phyloP scores from a whole-genome alignment of 1,140 invertebrate species.

The Homalodisca vitripennis region DNA sequence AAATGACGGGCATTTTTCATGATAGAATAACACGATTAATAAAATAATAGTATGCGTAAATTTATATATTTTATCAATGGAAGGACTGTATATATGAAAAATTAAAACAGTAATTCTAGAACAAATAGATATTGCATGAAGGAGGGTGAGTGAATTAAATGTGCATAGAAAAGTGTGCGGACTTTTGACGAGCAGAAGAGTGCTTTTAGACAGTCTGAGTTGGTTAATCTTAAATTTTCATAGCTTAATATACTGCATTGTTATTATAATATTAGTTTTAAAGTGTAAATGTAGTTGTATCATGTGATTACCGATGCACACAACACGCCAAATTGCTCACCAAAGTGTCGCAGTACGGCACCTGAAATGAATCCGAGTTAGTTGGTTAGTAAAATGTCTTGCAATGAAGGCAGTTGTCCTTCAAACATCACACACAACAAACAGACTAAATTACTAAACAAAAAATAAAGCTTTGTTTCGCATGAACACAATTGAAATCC shows the following conservation, averaged over 20 bases:
- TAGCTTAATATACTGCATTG: slow-evolving; percentile 20
- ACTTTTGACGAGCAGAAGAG: slow-evolving; percentile 17
- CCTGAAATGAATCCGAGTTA: slow-evolving; percentile 57
- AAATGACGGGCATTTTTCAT: too few species aligned
- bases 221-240: slow-evolving; percentile 11
- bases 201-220: slow-evolving; percentile 10
- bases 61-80: too few species aligned
- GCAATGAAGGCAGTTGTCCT: slow-evolving; percentile 41
- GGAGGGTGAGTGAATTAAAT: slow-evolving; percentile 12
- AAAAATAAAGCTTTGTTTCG: not conserved
- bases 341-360: slow-evolving; percentile 83
- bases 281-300: slow-evolving; percentile 26
- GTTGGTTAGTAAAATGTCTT: slow-evolving; percentile 54
- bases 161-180: not conserved
- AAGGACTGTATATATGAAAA: too few species aligned
- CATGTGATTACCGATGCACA: slow-evolving; percentile 77
- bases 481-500: too few species aligned
- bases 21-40: too few species aligned
- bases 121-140: too few species aligned
- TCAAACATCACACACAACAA: not conserved
- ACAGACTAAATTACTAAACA: not conserved
- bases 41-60: too few species aligned
- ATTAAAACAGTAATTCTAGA: too few species aligned
- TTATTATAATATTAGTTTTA: slow-evolving; percentile 19
- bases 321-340: slow-evolving; percentile 89